These are phyloP conservation scores for Palaemon carinicauda DNA, from an alignment of 1,140 invertebrate species.

Conservation along the genomic window DNA sequence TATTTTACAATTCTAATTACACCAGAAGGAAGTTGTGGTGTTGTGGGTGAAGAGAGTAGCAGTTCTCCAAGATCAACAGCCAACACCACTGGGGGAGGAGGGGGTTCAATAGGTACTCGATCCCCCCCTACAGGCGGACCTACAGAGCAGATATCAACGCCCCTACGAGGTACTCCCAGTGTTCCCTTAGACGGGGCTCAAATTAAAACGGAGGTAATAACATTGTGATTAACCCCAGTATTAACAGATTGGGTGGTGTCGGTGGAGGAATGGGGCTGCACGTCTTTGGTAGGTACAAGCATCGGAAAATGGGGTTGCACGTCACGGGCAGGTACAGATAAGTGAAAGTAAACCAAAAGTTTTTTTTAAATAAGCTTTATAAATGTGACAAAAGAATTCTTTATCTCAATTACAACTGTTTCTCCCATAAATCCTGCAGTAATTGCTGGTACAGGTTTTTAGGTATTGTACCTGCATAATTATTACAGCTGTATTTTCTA, in stretches of 20 bases:
- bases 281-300: background rate
- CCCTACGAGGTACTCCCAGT: slow-evolving; percentile 50
- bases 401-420: too few species aligned
- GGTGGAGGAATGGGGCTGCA: background rate
- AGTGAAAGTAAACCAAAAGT: background rate
- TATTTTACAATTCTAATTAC: background rate
- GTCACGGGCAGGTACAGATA: background rate
- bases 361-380: too few species aligned
- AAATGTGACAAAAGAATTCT: too few species aligned
- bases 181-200: slow-evolving; percentile 53
- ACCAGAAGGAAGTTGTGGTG: slow-evolving; percentile 21
- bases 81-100: slow-evolving; percentile 27
- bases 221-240: slow-evolving; percentile 47
- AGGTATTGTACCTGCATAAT: too few species aligned
- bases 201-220: slow-evolving; percentile 56
- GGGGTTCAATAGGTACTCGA: background rate
- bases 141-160: slow-evolving; percentile 20
- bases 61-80: slow-evolving; percentile 23
- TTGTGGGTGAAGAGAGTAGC: slow-evolving; percentile 25
- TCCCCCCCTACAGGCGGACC: slow-evolving; percentile 16
- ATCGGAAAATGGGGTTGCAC: too few species aligned
- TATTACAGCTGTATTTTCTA: too few species aligned
- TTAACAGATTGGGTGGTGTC: slow-evolving; percentile 43
- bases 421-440: too few species aligned
- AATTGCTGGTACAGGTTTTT: too few species aligned